Evolutionary conservation across 2,113 vertebrate species (phyloP).

Genomic region (Acrocephalus kingi): DNA sequence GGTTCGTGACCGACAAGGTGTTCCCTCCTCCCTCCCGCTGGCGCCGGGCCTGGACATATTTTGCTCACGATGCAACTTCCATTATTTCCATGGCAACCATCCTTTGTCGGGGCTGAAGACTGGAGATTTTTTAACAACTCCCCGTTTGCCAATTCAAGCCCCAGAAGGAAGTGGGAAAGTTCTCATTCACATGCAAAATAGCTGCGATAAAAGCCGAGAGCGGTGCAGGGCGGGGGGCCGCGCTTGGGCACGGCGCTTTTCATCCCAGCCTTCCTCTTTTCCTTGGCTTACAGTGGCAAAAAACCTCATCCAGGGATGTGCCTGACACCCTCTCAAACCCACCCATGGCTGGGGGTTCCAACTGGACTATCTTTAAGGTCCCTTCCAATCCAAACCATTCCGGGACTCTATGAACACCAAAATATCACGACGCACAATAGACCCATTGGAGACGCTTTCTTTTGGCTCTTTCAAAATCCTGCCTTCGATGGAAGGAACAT

Average conservation of each 20-base stretch:
- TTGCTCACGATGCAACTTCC: constrained; percentile 3
- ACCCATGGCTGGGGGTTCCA: not conserved
- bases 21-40: not conserved
- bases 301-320: not conserved
- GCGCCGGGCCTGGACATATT: not conserved
- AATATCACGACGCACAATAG: not conserved
- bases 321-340: not conserved
- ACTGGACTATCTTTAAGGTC: not conserved
- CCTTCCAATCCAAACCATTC: not conserved
- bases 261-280: not conserved
- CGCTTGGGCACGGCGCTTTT: not conserved
- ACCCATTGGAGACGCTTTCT: not conserved
- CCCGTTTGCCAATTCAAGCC: constrained; percentile 13
- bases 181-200: constrained; percentile 33
- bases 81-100: constrained; percentile 52
- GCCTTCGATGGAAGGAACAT: not conserved
- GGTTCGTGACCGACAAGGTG: not conserved
- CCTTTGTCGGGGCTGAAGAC: not conserved
- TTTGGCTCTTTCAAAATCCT: not conserved
- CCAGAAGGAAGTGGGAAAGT: constrained; percentile 30
- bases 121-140: constrained; percentile 22
- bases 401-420: not conserved
- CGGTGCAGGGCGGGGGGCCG: not conserved
- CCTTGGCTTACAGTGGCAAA: not conserved
- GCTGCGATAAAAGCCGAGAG: not conserved